Percentiles rank a stretch among this genome's conserved stretches.
phyloP scores from a whole-genome alignment of 2,888 invertebrate genomes.

The Drosophila barbarae region DNA sequence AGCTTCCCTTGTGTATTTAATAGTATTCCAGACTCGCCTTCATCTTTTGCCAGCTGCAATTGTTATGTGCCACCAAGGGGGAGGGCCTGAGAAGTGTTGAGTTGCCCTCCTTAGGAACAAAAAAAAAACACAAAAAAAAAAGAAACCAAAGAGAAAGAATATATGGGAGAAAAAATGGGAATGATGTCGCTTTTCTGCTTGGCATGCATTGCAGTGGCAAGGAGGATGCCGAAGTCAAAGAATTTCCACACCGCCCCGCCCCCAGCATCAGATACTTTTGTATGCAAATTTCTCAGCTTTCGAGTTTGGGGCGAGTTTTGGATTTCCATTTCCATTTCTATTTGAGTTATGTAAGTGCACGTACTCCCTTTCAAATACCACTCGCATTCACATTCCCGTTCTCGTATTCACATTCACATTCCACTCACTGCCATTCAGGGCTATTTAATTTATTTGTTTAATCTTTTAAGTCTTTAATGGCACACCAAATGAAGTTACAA shows the following conservation, averaged over 20 bases:
- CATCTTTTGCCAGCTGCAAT: conserved; percentile 31
- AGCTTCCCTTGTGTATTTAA: conserved; percentile 72
- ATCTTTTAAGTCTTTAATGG: conserved; percentile 60
- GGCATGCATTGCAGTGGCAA: conserved; percentile 33
- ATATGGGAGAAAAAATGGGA: conserved; percentile 1
- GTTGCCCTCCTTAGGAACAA: conserved; percentile 8
- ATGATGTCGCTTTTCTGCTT: conserved; percentile 19
- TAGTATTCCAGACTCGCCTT: conserved; percentile 54
- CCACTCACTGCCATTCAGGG: conserved; percentile 5
- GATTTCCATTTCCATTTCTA: conserved; percentile 19
- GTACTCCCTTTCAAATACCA: conserved; percentile 17
- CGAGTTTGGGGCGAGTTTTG: conserved; percentile 32
- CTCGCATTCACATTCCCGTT: conserved; percentile 3
- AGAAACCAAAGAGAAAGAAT: neutral
- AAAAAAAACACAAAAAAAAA: no score
- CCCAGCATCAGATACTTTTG: conserved; percentile 33
- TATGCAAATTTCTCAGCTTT: conserved; percentile 42
- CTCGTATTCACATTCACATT: conserved; percentile 6
- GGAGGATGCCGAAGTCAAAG: conserved; percentile 23
- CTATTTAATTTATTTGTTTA: conserved; percentile 54
- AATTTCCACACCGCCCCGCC: conserved; percentile 13
- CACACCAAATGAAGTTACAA: conserved; percentile 52
- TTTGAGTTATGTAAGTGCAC: conserved; percentile 20
- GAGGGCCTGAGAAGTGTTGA: neutral
- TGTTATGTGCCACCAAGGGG: conserved; percentile 12